Percentiles rank a stretch among this genome's conserved stretches.
These are phyloP conservation scores for Periplaneta americana DNA, from an alignment of 1,140 invertebrate species.

Conservation along the genomic window DNA sequence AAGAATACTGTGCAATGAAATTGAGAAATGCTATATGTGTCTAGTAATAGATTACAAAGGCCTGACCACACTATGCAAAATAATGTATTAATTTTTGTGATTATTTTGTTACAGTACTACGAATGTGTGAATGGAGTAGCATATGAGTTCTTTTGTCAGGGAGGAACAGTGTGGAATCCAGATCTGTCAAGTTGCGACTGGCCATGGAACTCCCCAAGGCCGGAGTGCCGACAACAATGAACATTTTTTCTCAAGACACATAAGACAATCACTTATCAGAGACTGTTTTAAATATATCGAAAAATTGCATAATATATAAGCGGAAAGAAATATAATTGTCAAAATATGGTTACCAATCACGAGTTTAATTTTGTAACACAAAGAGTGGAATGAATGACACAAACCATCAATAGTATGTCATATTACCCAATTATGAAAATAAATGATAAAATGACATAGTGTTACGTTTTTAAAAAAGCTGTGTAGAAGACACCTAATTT, in stretches of 20 bases:
- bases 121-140: constrained; percentile 70
- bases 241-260: not conserved
- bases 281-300: not conserved
- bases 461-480: no score
- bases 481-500: no score
- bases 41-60: no score
- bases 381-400: no score
- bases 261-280: not conserved
- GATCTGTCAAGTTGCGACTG: constrained; percentile 67
- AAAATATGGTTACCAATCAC: not conserved
- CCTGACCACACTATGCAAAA: no score
- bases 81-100: no score
- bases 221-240: not conserved
- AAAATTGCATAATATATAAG: not conserved
- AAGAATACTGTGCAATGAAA: no score
- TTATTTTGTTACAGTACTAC: constrained; percentile 60
- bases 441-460: no score
- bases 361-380: not conserved
- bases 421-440: no score
- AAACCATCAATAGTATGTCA: no score
- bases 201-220: constrained; percentile 50
- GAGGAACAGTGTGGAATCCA: constrained; percentile 68
- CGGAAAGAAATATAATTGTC: not conserved
- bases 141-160: constrained; percentile 61
- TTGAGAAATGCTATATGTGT: no score